Evolutionary conservation across 2,113 vertebrate genomes (phyloP), one percentile per base, ranked within the genome.

Genomic region (Psophia crepitans): DNA sequence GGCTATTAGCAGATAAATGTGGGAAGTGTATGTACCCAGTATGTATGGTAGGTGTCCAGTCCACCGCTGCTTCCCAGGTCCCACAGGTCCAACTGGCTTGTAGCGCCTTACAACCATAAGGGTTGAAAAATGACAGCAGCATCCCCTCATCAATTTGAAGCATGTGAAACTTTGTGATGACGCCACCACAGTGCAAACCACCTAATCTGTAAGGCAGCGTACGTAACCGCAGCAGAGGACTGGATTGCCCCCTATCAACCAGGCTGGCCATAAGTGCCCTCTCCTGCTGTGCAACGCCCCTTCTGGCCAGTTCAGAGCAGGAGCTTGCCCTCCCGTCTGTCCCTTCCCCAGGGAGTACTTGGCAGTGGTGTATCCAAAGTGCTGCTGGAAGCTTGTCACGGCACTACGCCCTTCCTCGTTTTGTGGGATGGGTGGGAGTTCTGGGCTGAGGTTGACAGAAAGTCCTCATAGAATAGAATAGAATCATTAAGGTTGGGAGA

Each of bases 1-100:
- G 26, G 14, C 22, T 54, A 35, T 56, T 43, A 79, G 63, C 51
- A 87, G 71, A 46, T 17, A 46, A 63, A 48, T 10, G 7, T 57
- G n/a, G 16, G 35, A 65, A 23, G 30, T 3, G 16, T 17, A 66
- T n/a, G 2, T 1, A 26, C 0, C 1, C 24, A n/a, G n/a, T n/a
- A n/a, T n/a, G n/a, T 85, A 15, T 48, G 39, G 57, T 33, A 2
- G 6, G 30, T 61, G 39, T 28, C 71, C 58, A 54, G 7, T 15
- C 28, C 51, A 76, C 51, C 75, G 5, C 48, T 57, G 39, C 44
- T 77, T 66, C 70, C 54, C 48, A 56, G 41, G 12, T 33, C 58
- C 65, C 80, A 77, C 71, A 69, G 28, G 35, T 78, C 63, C 41
- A 14, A 4, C 14, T 69, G 82, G 27, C 54, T 60, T 9, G 9